A percentile compares a stretch with the other conserved stretches of the same genome.
Evolutionary conservation across 1,140 invertebrate genomes (phyloP).

Genomic region (Papilio glaucus): DNA sequence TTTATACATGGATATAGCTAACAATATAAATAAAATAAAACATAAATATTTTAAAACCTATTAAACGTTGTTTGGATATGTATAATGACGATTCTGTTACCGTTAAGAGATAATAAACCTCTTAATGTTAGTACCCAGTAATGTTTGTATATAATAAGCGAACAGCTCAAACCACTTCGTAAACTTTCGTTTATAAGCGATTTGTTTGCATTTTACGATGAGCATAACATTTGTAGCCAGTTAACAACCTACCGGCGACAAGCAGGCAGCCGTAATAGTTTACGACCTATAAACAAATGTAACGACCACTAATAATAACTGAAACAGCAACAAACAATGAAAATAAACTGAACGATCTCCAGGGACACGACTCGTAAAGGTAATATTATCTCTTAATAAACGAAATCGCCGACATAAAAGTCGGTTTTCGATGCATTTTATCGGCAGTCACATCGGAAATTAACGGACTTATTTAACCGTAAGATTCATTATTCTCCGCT

Average conservation of each 20-base stretch:
- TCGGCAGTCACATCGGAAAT: conserved; percentile 60
- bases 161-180: conserved; percentile 52
- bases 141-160: conserved; percentile 35
- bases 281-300: conserved; percentile 81
- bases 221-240: conserved; percentile 71
- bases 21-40: no score
- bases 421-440: conserved; percentile 73
- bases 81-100: not conserved
- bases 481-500: conserved; percentile 41
- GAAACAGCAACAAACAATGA: conserved; percentile 79
- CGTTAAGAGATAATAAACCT: conserved; percentile 16
- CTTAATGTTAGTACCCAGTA: conserved; percentile 36
- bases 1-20: no score
- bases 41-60: not conserved
- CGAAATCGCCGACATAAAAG: conserved; percentile 73
- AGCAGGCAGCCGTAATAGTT: conserved; percentile 75
- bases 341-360: conserved; percentile 73
- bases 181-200: conserved; percentile 70
- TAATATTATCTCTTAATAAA: conserved; percentile 83
- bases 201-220: conserved; percentile 73
- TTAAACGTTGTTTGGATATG: not conserved
- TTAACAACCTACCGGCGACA: conserved; percentile 77
- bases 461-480: conserved; percentile 63
- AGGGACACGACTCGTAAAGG: conserved; percentile 76
- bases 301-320: conserved; percentile 81